A percentile compares a stretch with the other conserved stretches of the same genome.
phyloP scores from a whole-genome alignment of 2,113 vertebrate genomes.

The Bos javanicus region DNA sequence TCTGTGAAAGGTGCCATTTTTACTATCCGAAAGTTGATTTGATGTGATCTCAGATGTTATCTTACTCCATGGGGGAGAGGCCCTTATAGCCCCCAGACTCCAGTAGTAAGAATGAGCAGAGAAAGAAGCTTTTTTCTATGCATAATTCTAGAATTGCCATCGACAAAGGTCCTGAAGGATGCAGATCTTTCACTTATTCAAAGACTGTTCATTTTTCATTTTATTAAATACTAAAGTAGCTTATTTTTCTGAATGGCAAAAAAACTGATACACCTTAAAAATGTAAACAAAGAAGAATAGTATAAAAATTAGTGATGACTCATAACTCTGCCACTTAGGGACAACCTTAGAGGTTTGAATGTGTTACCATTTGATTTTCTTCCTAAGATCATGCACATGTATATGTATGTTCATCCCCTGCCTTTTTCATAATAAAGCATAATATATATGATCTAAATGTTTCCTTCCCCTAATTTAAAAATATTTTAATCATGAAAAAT shows the following conservation, averaged over 20 bases:
- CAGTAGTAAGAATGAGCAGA: slow-evolving; percentile 5
- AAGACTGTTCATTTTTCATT: slow-evolving; percentile 10
- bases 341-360: not conserved
- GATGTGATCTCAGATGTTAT: slow-evolving; percentile 36
- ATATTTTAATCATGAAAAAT: not conserved
- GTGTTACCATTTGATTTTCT: not conserved
- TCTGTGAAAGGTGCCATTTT: slow-evolving; percentile 56
- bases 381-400: no score
- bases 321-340: not conserved
- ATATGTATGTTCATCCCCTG: not conserved
- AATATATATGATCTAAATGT: not conserved
- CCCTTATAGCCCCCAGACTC: slow-evolving; percentile 6
- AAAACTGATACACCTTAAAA: not conserved
- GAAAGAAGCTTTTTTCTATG: not conserved
- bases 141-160: slow-evolving; percentile 31
- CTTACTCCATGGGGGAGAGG: slow-evolving; percentile 49
- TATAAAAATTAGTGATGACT: not conserved
- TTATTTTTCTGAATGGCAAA: not conserved
- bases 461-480: not conserved
- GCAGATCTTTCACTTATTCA: not conserved
- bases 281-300: not conserved
- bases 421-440: not conserved
- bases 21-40: slow-evolving; percentile 32
- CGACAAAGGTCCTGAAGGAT: not conserved
- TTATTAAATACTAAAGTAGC: not conserved